Conservation (phyloP, 2,113 vertebrate species). For the Nycticryphes semicollaris region DNA sequence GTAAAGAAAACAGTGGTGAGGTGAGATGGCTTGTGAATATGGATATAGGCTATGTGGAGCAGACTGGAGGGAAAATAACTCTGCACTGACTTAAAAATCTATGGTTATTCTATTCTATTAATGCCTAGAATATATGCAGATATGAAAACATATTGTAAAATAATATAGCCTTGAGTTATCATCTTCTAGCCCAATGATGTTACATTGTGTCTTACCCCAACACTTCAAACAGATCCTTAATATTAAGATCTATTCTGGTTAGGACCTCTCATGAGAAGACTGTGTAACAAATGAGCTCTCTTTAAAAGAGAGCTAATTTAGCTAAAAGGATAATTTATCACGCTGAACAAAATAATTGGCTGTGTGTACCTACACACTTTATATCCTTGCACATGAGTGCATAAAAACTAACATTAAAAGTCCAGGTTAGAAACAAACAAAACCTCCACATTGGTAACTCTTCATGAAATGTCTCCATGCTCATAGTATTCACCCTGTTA, state of each 20-base stretch:
- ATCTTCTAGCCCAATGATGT: neutral
- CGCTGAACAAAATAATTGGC: neutral
- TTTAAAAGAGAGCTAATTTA: neutral
- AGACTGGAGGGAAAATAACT: neutral
- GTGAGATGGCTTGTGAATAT: neutral
- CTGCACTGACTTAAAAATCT: neutral
- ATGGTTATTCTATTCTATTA: neutral
- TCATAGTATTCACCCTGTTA: neutral
- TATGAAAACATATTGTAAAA: neutral
- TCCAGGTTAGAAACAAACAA: neutral
- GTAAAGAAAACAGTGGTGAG: neutral
- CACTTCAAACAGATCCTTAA: neutral
- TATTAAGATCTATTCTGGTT: neutral
- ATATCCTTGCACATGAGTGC: neutral
- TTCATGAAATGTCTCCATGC: neutral
- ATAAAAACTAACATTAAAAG: neutral
- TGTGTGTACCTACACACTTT: neutral
- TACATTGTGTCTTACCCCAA: neutral
- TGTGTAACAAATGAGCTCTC: fast-evolving
- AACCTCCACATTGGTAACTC: neutral
- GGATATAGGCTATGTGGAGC: neutral
- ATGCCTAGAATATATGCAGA: neutral
- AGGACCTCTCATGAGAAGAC: neutral
- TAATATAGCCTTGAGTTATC: neutral
- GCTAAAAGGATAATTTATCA: neutral